Conservation (phyloP, 2,888 invertebrate species). For the Rugalucina vietnamica region DNA sequence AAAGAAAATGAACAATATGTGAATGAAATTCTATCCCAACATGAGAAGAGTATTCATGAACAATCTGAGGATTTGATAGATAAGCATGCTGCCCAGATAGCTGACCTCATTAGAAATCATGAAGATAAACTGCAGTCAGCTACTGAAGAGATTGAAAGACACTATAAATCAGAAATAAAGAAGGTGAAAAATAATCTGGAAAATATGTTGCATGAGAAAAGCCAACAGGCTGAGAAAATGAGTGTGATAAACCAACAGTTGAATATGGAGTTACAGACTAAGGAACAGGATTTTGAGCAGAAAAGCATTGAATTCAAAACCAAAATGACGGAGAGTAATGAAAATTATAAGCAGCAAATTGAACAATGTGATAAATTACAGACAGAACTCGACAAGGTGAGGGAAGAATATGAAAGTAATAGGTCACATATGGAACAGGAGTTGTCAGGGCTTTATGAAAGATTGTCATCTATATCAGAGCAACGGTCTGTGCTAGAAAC, state of each 20-base stretch:
- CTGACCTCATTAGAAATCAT: slow-evolving; percentile 67
- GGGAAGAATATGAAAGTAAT: slow-evolving; percentile 49
- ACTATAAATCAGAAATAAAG: slow-evolving; percentile 71
- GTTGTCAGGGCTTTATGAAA: slow-evolving; percentile 36
- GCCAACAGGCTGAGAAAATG: slow-evolving; percentile 62
- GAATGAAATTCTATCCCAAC: slow-evolving; percentile 87
- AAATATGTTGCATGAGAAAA: slow-evolving; percentile 70
- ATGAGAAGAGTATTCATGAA: slow-evolving; percentile 83
- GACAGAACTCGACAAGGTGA: slow-evolving; percentile 75
- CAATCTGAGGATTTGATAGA: slow-evolving; percentile 68
- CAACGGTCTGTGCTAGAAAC: slow-evolving; percentile 44
- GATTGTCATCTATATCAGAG: slow-evolving; percentile 4
- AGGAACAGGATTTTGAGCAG: slow-evolving; percentile 63
- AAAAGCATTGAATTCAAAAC: slow-evolving; percentile 58
- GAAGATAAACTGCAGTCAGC: slow-evolving; percentile 67
- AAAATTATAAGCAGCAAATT: slow-evolving; percentile 60
- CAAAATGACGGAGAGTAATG: slow-evolving; percentile 62
- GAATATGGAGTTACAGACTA: slow-evolving; percentile 57
- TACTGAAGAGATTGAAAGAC: slow-evolving; percentile 70
- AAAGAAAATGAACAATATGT: slow-evolving; percentile 82
- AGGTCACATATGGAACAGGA: slow-evolving; percentile 54
- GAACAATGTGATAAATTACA: slow-evolving; percentile 70
- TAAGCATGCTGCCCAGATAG: slow-evolving; percentile 67
- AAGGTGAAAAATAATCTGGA: slow-evolving; percentile 68
- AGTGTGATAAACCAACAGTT: slow-evolving; percentile 55